Evolutionary conservation across 2,888 invertebrate genomes (phyloP), one percentile per base, ranked within the genome.

Genomic region (Mechanitis mazaeus): DNA sequence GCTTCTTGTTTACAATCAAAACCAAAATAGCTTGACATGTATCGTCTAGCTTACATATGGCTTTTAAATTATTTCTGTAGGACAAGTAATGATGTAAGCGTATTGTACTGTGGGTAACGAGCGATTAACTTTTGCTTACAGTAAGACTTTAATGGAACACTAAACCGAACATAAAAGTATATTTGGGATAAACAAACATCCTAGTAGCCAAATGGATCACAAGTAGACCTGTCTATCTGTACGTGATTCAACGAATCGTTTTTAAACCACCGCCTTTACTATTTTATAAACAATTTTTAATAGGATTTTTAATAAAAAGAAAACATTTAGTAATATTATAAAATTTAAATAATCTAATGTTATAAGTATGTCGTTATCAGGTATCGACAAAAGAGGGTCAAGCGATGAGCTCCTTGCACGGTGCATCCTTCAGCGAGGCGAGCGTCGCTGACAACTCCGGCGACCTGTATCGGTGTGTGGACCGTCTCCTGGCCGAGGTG

Each of bases 391-490:
- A 92, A 61, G 95, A 95, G 77, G 95, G 94, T 28, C 92, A 94
- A 71, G 90, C 92, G 38, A 79, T 93, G 46, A 94, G 94, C 53
- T 90, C 93, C 50, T 92, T 93, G 62, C 91, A 93, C 77, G 92
- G 93, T 31, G 94, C 94, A 68, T 94, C 93, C 57, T 95, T 95
- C 84, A 93, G 93, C 83, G 95, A 95, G 83, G 94, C 95, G n/a
- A 94, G 95, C 33, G 95, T 95, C 6, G 95, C 95, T 0, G 95
- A 95, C 80, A 95, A 95, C 83, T 94, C 93, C 33, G 92, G 93
- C 20, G 93, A 93, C 71, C 92, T 95, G 55, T 94, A 94, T 82
- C 92, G 94, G 56, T 93, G 94, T 62, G 94, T 95, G 73, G 94
- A 95, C 77, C 86, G 91, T 55, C 83, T 95, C 35, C 87, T 95